phyloP scores from a whole-genome alignment of 1,140 invertebrate species.

The Dendrolimus punctatus region DNA sequence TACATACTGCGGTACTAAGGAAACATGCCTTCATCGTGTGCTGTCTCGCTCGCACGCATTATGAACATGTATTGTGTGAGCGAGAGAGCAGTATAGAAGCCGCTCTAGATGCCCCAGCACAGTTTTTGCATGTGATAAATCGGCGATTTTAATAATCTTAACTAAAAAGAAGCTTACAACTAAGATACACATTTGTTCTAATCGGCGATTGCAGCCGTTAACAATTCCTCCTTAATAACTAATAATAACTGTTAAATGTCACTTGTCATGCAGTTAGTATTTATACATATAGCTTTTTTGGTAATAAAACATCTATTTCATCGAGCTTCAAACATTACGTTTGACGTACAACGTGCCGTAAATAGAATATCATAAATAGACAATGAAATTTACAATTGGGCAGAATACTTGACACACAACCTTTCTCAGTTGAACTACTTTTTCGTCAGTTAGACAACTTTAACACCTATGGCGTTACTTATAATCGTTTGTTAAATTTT shows the following conservation, averaged over 20 bases:
- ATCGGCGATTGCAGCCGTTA: conserved; percentile 22
- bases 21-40: too few relatives aligned
- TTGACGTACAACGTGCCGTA: conserved; percentile 19
- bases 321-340: conserved; percentile 28
- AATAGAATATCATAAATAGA: too few relatives aligned
- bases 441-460: too few relatives aligned
- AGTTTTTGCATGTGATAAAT: background rate
- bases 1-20: background rate
- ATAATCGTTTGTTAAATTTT: too few relatives aligned
- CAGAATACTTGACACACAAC: too few relatives aligned
- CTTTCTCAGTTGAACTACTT: too few relatives aligned
- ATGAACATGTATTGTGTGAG: too few relatives aligned
- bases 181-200: conserved; percentile 43
- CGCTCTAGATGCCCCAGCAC: background rate
- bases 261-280: conserved; percentile 60
- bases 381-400: too few relatives aligned
- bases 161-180: conserved; percentile 23
- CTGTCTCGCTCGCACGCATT: too few relatives aligned
- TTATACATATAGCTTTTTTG: conserved; percentile 29
- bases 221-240: conserved; percentile 27
- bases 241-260: conserved; percentile 30
- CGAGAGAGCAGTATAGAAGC: too few relatives aligned
- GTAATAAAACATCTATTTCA: conserved; percentile 28
- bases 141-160: conserved; percentile 1
- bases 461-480: too few relatives aligned